A percentile compares a stretch with the other conserved stretches of the same genome.
Evolutionary conservation across 1,140 invertebrate species (phyloP).

Genomic region (Aphis craccivora): DNA sequence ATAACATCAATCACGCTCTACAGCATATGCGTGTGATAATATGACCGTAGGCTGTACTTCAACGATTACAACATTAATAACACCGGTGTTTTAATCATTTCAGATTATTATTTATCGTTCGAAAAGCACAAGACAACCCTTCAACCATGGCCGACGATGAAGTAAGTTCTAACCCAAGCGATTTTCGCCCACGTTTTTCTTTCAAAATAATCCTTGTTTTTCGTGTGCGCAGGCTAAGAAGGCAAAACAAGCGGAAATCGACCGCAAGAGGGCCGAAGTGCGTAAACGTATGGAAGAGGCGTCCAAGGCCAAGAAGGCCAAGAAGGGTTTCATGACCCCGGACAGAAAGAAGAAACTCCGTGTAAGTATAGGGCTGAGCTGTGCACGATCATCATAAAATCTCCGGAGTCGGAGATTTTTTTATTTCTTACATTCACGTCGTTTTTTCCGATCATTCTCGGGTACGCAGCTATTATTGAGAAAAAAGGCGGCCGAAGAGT

Average conservation of each 20-base stretch:
- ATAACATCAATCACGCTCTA: neutral
- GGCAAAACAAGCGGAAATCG: slow-evolving; percentile 92
- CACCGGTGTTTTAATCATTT: neutral
- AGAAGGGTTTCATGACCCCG: slow-evolving; percentile 98
- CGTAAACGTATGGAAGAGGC: slow-evolving; percentile 94
- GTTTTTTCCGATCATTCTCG: neutral
- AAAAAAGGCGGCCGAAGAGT: slow-evolving; percentile 99
- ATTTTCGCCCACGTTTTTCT: neutral
- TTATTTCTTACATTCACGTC: neutral
- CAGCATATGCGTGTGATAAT: neutral
- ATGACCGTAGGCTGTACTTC: neutral
- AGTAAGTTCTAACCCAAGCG: neutral
- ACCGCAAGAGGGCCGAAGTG: slow-evolving; percentile 93
- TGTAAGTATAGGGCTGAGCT: slow-evolving; percentile 70
- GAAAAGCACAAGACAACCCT: neutral
- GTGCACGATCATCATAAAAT: neutral
- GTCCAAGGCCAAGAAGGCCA: slow-evolving; percentile 93
- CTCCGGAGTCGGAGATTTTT: neutral
- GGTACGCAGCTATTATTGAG: slow-evolving; percentile 86
- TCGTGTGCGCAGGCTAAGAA: slow-evolving; percentile 75
- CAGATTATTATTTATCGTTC: neutral
- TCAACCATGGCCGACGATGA: slow-evolving; percentile 46
- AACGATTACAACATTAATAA: neutral
- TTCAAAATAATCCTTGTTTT: neutral
- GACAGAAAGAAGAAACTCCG: slow-evolving; percentile 98